Evolutionary conservation across 2,888 invertebrate species (phyloP), one percentile per base, ranked within the genome.

Genomic region (Vanessa cardui): DNA sequence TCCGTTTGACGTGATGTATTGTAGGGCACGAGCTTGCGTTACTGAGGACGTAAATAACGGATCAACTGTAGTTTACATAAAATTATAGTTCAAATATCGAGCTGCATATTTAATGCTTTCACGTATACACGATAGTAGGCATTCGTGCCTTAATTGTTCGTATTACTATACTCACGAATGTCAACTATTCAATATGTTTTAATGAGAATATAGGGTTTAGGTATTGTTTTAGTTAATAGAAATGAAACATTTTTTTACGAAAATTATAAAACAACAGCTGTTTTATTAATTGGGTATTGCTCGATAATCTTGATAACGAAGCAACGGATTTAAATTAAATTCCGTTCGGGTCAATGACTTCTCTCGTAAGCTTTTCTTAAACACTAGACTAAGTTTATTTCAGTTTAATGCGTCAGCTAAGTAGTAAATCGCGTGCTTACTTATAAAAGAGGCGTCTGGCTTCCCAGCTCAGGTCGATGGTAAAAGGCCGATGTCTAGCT

Each of bases 371-470:
- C 61, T 67, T 60, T 70, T 70, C 65, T 70, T 68, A 70, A 63
- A 60, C 49, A 69, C 60, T 66, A 46, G 39, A 60, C 65, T 58
- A 56, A 63, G 54, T 64, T 62, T 67, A 58, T 67, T 69, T 64
- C 62, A 62, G 56, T 67, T 67, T 64, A 59, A 70, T 70, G 62
- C 67, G 66, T 69, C 58, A 64, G 62, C 67, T 72, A 72, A 72
- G 65, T 70, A 70, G 69, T 67, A 69, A 68, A 72, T 70, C 72
- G 72, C 72, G 72, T 72, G 72, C 62, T 66, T 70, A 61, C 50
- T 58, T 63, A 58, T 58, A 61, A 65, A 39, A 52, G 54, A 69
- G 58, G 45, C 67, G 69, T 70, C 67, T 70, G 72, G 69, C 69
- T 63, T 63, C 62, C 56, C 65, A 33, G 33, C 62, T 56, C 26